A percentile compares a stretch with the other conserved stretches of the same genome.
phyloP scores from a whole-genome alignment of 2,797 vertebrate genomes.

The Chanos chanos region DNA sequence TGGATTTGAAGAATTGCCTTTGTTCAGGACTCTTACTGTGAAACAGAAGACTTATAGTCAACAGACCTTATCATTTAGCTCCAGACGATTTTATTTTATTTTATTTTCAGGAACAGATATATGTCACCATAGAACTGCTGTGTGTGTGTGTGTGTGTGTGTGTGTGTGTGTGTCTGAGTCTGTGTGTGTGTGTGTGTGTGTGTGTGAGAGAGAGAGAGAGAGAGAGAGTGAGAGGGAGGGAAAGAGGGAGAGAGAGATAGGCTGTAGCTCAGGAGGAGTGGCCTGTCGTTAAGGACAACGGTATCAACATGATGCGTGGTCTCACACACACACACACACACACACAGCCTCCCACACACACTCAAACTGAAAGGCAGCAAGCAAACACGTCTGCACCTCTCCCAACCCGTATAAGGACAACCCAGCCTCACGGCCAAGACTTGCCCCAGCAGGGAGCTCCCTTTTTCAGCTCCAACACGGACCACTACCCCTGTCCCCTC shows the following conservation, averaged over 20 bases:
- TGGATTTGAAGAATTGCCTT: no score
- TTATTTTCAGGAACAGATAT: no score
- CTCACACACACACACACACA: slow-evolving; percentile 14
- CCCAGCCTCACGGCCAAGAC: not conserved
- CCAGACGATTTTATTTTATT: no score
- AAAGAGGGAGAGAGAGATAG: not conserved
- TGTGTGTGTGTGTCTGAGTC: no score
- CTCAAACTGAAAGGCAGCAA: not conserved
- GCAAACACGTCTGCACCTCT: not conserved
- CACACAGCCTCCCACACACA: not conserved
- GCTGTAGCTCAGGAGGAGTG: slow-evolving; percentile 9
- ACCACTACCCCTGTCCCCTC: not conserved
- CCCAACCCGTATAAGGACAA: not conserved
- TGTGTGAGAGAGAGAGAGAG: no score
- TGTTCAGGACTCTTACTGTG: no score
- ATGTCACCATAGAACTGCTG: no score
- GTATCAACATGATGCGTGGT: slow-evolving; percentile 22
- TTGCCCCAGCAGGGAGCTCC: not conserved
- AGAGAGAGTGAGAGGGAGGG: not conserved
- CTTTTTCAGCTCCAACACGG: not conserved
- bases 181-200: no score
- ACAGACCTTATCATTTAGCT: no score
- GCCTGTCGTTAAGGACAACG: slow-evolving; percentile 40
- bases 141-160: no score
- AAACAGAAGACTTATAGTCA: no score